These are phyloP conservation scores for Phalanger gymnotis DNA, from an alignment of 2,797 vertebrate genomes.

Conservation along the genomic window DNA sequence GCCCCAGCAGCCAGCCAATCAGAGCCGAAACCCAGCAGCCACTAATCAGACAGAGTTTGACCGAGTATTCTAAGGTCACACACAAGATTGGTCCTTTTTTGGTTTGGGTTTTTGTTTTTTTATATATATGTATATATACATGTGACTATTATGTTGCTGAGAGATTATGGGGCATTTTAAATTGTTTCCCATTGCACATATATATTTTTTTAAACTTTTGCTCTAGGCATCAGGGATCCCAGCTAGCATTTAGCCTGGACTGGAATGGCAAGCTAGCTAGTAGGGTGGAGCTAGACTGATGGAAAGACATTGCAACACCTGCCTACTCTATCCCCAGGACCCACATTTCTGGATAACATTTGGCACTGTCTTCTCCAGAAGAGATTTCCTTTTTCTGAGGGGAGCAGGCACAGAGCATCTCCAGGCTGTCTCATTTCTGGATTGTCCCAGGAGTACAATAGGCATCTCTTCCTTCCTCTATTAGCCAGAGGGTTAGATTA, in stretches of 20 bases:
- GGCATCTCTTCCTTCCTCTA: neutral
- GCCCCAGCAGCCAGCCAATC: conserved; percentile 95
- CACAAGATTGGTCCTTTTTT: neutral
- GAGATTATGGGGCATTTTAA: conserved; percentile 33
- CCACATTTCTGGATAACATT: neutral
- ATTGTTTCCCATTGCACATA: conserved; percentile 24
- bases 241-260: neutral
- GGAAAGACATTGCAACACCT: neutral
- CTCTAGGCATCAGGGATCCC: neutral
- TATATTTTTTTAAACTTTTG: conserved; percentile 17
- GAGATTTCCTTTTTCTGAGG: neutral
- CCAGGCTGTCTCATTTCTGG: neutral
- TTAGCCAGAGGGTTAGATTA: neutral
- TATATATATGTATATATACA: neutral
- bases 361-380: neutral
- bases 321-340: neutral
- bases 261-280: neutral
- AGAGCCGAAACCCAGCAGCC: conserved; percentile 94
- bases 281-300: neutral
- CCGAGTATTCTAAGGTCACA: conserved; percentile 88
- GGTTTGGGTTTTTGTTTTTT: neutral
- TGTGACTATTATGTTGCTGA: conserved; percentile 28
- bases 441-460: neutral
- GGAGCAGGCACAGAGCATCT: neutral
- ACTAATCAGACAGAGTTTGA: conserved; percentile 98